Evolutionary conservation across 2,113 vertebrate genomes (phyloP).

Genomic region (Pitta sordida): DNA sequence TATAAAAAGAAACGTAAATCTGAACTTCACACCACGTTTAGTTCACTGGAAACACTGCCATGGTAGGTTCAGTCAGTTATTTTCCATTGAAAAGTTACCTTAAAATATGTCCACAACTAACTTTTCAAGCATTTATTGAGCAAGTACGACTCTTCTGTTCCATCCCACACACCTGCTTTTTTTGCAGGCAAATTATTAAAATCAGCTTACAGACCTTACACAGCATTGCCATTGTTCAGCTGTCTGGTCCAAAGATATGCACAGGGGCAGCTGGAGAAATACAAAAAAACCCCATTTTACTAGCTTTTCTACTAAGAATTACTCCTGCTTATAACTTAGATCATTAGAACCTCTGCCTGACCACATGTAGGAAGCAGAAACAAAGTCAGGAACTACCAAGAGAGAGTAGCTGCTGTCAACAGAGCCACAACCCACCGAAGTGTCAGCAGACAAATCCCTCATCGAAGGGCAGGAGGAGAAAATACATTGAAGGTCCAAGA

Average conservation of each 20-base stretch:
- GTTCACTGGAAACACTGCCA: not conserved
- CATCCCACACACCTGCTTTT: not conserved
- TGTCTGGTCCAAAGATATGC: not conserved
- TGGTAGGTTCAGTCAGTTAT: not conserved
- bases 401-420: not conserved
- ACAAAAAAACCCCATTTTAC: not conserved
- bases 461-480: not conserved
- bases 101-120: not conserved
- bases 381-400: not conserved
- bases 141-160: not conserved
- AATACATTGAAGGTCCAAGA: not conserved
- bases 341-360: not conserved
- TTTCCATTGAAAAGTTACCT: not conserved
- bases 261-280: not conserved
- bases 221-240: not conserved
- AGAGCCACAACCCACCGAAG: not conserved
- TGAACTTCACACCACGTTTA: not conserved
- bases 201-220: not conserved
- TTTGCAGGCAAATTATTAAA: not conserved
- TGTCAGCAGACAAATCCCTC: not conserved
- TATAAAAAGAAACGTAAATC: slow-evolving; percentile 16
- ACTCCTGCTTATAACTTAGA: not conserved
- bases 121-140: not conserved
- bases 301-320: not conserved
- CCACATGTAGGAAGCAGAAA: not conserved